phyloP scores from a whole-genome alignment of 1,140 invertebrate genomes.

The Magallana angulata region DNA sequence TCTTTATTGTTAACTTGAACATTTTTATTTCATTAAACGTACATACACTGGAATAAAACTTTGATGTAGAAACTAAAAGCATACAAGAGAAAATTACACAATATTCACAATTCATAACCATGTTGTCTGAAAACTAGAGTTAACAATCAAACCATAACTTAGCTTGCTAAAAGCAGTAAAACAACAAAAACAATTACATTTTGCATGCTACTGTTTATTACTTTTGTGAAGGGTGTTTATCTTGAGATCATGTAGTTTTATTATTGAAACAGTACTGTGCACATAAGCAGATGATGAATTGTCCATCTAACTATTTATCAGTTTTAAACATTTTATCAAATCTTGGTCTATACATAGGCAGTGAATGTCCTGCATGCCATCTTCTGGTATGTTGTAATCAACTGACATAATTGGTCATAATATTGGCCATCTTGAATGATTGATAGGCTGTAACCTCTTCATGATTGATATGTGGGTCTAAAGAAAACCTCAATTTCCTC shows the following conservation, averaged over 20 bases:
- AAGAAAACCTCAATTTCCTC: slow-evolving; percentile 23
- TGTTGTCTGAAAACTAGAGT: no score
- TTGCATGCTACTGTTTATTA: no score
- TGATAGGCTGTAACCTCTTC: slow-evolving; percentile 7
- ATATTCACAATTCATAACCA: not conserved
- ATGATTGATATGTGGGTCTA: slow-evolving; percentile 9
- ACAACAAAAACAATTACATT: no score
- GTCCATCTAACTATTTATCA: no score
- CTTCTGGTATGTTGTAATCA: not conserved
- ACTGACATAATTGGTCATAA: slow-evolving; percentile 29
- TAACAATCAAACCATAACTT: no score
- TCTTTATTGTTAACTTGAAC: no score
- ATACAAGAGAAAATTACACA: not conserved
- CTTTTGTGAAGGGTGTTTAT: no score
- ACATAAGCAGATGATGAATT: not conserved
- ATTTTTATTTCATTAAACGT: not conserved
- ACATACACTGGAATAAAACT: not conserved
- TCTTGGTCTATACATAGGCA: not conserved
- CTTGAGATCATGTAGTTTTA: no score
- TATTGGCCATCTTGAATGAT: slow-evolving; percentile 24
- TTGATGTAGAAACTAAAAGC: not conserved
- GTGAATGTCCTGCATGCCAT: not conserved
- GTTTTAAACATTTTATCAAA: no score
- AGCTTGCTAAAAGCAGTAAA: no score
- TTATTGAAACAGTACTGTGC: not conserved